Evolutionary conservation across 1,140 invertebrate species (phyloP), one percentile per base, ranked within the genome.

Genomic region (Drosophila cardini): DNA sequence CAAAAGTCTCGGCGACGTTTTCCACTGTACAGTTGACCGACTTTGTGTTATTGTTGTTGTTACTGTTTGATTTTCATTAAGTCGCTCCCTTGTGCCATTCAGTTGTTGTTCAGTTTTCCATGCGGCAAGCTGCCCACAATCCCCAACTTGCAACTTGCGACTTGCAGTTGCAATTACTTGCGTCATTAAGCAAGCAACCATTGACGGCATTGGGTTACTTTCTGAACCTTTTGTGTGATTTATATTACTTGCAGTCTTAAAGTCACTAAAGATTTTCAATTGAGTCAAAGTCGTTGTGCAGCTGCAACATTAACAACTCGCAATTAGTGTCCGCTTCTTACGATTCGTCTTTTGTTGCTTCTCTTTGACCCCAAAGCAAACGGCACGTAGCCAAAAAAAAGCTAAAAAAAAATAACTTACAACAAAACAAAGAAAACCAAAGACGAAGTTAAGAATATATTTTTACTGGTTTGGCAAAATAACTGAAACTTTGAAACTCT

Each of bases 61-160:
- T 70, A 64, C 55, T 69, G 80, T 89, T 84, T 89, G 84, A 84
- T 89, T 89, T 89, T 84, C 80, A 89, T 89, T 89, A 89, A 89
- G 85, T 73, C 69, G 62, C 70, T 76, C 74, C 74, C 74, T 73
- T 67, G 62, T 58, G 72, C 55, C 69, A 65, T 48, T 53, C 60
- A 56, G 15, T 52, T 56, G 63, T 55, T 55, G 53, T 18, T 63
- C 34, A 32, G 53, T 36, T 52, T 58, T 32, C 43, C 53, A 57
- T 67, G 45, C 18, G 32, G 15, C 8, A 13, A 26, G 46, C 45
- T 72, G 63, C 48, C 42, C 57, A 62, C 48, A 62, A 48, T 68
- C 56, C 56, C 65, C 56, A 56, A 38, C 36, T 58, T 18, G n/a
- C 50, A 61, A 42, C 68, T 52, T 36, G 8, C 61, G 34, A 55